A percentile compares a stretch with the other conserved stretches of the same genome.
Evolutionary conservation across 2,888 invertebrate genomes (phyloP).

Genomic region (Dinocampus coccinellae): DNA sequence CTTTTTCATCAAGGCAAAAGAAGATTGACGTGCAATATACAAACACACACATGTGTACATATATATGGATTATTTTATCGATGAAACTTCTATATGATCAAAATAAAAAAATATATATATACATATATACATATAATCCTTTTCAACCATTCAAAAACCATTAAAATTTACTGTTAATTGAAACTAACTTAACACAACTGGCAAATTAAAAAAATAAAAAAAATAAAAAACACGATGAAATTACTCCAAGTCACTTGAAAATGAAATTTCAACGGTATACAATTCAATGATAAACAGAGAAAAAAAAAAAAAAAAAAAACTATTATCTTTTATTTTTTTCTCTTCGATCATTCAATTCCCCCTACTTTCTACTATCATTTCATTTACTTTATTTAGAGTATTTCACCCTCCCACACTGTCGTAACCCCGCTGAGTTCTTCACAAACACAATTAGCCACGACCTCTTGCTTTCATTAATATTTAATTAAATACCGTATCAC

Average conservation of each 20-base stretch:
- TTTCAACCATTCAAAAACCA: background rate
- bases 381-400: background rate
- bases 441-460: slow-evolving; percentile 10
- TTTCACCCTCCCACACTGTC: background rate
- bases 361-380: background rate
- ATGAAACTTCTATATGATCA: background rate
- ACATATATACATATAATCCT: no score
- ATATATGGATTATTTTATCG: background rate
- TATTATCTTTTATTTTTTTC: background rate
- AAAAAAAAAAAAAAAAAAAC: no score
- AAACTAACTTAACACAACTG: background rate
- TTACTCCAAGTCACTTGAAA: background rate
- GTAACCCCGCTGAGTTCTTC: background rate
- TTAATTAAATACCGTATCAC: slow-evolving; percentile 10
- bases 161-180: background rate
- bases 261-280: background rate
- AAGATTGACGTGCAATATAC: background rate
- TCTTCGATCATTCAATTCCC: background rate
- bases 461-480: slow-evolving; percentile 3
- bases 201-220: background rate
- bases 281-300: background rate
- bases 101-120: background rate
- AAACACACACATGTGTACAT: background rate
- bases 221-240: background rate
- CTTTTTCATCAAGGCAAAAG: slow-evolving; percentile 8